A percentile compares a stretch with the other conserved stretches of the same genome.
Evolutionary conservation across 2,113 vertebrate genomes (phyloP).

Genomic region (Psittacula cyanocephala): DNA sequence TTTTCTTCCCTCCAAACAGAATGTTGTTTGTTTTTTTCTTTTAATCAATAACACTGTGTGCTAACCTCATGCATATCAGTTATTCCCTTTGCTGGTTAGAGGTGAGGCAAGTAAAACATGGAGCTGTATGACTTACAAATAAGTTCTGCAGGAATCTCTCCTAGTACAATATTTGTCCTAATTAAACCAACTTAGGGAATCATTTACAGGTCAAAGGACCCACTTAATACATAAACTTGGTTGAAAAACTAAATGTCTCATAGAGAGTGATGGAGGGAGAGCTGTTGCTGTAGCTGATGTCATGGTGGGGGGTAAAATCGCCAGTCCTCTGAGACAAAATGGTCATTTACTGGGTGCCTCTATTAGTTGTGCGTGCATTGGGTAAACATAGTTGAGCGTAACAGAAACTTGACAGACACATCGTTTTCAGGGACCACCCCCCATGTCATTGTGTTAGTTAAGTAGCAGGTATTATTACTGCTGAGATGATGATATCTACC

Average conservation of each 20-base stretch:
- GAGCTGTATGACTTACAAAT: neutral
- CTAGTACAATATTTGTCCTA: neutral
- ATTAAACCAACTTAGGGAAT: neutral
- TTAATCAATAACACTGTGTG: neutral
- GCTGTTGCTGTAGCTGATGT: neutral
- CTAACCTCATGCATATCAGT: neutral
- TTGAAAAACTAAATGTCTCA: neutral
- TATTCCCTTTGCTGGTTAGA: neutral
- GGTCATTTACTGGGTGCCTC: neutral
- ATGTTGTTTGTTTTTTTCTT: neutral
- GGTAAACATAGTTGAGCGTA: neutral
- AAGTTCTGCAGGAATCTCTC: neutral
- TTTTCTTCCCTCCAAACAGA: neutral
- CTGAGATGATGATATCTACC: neutral
- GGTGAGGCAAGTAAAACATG: neutral
- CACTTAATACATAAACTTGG: neutral
- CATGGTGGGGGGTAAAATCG: neutral
- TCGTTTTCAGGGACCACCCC: neutral
- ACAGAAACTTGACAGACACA: neutral
- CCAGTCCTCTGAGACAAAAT: neutral
- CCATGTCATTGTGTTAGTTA: neutral
- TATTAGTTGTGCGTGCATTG: neutral
- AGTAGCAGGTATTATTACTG: neutral
- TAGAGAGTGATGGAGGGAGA: neutral
- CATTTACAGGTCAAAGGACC: neutral